Percentiles rank a stretch among this genome's conserved stretches.
Evolutionary conservation across 2,888 invertebrate species (phyloP).

Genomic region (Dastarcus helophoroides): DNA sequence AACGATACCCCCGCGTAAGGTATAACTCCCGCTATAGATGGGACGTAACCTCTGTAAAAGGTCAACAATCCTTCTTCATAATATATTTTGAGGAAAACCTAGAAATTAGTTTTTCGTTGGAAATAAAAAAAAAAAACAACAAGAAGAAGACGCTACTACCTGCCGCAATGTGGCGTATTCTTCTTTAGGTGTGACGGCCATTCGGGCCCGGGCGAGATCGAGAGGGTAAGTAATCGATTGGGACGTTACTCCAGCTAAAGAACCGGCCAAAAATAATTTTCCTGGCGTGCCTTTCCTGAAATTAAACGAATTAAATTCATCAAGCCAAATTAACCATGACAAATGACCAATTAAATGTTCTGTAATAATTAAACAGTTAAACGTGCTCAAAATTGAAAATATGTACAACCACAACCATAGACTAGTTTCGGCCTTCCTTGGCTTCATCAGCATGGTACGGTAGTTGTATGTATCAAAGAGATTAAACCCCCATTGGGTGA

Average conservation of each 20-base stretch:
- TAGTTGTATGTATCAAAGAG: too few species aligned
- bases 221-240: slow-evolving; percentile 91
- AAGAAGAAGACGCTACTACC: too few species aligned
- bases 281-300: slow-evolving; percentile 33
- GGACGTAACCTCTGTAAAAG: slow-evolving; percentile 77
- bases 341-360: too few species aligned
- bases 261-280: slow-evolving; percentile 75
- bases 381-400: too few species aligned
- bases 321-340: too few species aligned
- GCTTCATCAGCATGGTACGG: too few species aligned
- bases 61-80: slow-evolving; percentile 63
- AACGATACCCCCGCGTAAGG: slow-evolving; percentile 97
- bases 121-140: too few species aligned
- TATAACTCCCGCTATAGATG: slow-evolving; percentile 87
- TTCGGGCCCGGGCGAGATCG: slow-evolving; percentile 90
- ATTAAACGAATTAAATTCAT: slow-evolving; percentile 3
- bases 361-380: too few species aligned
- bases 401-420: too few species aligned
- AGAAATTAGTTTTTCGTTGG: slow-evolving; percentile 12
- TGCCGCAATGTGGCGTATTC: slow-evolving; percentile 54
- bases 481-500: too few species aligned
- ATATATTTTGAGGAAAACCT: slow-evolving; percentile 50
- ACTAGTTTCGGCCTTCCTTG: too few species aligned
- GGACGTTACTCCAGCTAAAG: slow-evolving; percentile 91
- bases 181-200: slow-evolving; percentile 84